Conservation (phyloP, 2,797 vertebrate species). For the Melanotaenia boesemani region DNA sequence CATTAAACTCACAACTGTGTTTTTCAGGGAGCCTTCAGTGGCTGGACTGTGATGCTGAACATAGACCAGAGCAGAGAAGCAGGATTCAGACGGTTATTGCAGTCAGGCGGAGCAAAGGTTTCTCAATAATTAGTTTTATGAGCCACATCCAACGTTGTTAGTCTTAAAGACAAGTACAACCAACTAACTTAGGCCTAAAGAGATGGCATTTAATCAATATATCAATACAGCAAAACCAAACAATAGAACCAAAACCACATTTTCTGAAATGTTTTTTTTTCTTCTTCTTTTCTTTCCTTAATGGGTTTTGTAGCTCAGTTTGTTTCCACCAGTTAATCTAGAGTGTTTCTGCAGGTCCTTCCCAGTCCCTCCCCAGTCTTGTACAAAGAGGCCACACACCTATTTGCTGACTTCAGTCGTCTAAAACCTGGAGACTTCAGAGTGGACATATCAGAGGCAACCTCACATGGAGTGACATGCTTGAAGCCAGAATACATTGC, state of each 20-base stretch:
- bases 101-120: conserved; percentile 96
- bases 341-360: conserved; percentile 84
- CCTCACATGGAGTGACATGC: conserved; percentile 87
- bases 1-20: background rate
- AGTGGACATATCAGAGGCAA: conserved; percentile 85
- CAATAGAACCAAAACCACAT: background rate
- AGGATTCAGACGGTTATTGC: conserved; percentile 93
- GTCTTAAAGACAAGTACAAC: background rate
- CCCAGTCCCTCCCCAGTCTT: conserved; percentile 83
- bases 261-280: background rate
- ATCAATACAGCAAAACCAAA: background rate
- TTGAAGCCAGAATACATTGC: conserved; percentile 96
- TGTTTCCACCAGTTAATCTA: background rate
- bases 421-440: conserved; percentile 88
- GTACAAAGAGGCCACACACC: conserved; percentile 90
- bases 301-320: background rate
- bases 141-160: background rate
- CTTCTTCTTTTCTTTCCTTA: too few species aligned
- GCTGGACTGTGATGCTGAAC: conserved; percentile 96
- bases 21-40: conserved; percentile 93
- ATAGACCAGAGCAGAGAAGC: conserved; percentile 94
- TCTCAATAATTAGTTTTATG: conserved; percentile 6
- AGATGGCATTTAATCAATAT: background rate
- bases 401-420: conserved; percentile 94
- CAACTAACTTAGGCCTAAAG: background rate